A percentile compares a stretch with the other conserved stretches of the same genome.
phyloP scores from a whole-genome alignment of 2,888 invertebrate species.

The Prosapia bicincta region DNA sequence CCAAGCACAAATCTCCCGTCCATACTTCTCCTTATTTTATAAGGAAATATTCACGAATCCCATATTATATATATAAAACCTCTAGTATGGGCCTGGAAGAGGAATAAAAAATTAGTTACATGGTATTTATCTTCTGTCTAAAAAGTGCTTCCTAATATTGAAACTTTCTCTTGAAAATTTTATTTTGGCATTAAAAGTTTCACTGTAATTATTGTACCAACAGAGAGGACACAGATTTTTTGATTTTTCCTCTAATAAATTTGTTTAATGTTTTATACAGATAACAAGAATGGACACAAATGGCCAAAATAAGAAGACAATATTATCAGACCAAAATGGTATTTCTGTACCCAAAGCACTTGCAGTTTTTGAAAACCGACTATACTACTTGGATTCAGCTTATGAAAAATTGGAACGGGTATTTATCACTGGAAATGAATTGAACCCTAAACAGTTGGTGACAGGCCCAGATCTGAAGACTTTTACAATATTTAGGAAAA shows the following conservation, averaged over 20 bases:
- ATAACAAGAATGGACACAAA: slow-evolving; percentile 63
- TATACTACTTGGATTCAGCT: slow-evolving; percentile 84
- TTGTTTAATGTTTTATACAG: slow-evolving; percentile 34
- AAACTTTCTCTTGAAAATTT: too few species aligned
- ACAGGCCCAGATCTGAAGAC: slow-evolving; percentile 87
- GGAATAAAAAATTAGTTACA: too few species aligned
- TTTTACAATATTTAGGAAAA: slow-evolving; percentile 83
- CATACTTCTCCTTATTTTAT: too few species aligned
- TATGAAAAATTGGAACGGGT: slow-evolving; percentile 88
- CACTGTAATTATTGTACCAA: background rate
- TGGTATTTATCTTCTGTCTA: too few species aligned
- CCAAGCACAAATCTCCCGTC: too few species aligned
- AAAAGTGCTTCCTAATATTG: too few species aligned
- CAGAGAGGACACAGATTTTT: background rate
- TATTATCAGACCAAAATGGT: slow-evolving; percentile 60
- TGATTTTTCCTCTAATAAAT: background rate
- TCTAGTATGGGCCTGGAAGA: too few species aligned
- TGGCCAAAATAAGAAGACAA: slow-evolving; percentile 63
- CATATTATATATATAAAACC: too few species aligned
- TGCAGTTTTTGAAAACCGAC: slow-evolving; percentile 72
- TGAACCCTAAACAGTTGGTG: slow-evolving; percentile 68
- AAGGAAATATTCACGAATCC: too few species aligned
- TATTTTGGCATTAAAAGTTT: too few species aligned
- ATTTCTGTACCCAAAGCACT: slow-evolving; percentile 78
- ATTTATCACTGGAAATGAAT: slow-evolving; percentile 75